Evolutionary conservation across 1,140 invertebrate genomes (phyloP), one percentile per base, ranked within the genome.

Genomic region (Pomacea maculata): DNA sequence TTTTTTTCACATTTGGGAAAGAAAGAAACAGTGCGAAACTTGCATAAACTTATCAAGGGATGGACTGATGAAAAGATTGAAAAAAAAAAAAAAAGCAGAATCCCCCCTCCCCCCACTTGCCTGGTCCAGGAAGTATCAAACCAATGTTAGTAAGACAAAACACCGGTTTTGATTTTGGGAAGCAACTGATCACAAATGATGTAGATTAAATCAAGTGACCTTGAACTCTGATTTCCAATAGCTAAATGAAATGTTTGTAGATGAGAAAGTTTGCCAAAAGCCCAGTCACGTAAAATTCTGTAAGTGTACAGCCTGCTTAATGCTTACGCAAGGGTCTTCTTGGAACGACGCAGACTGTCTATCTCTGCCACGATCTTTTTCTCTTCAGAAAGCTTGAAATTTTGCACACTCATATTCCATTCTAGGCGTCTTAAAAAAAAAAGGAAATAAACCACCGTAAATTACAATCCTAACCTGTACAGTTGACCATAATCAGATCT

Each of bases 281-380:
- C 68, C 63, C n/a, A 14, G 57, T 61, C 4, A 61, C n/a, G 68
- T 14, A 63, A n/a, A 80, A 12, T 21, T 34, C 57, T 61, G 57
- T 6, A 61, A 61, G 74, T n/a, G 34, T 17, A 80, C 34, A 61
- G 15, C 15, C 57, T 9, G 8, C 9, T 9, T 61, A 11, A 82
- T 25, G 85, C 86, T 78, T 87, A 91, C 90, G 73, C 84, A 19
- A 91, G 78, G 57, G 80, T 83, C 85, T 88, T 91, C 80, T 91
- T 91, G 45, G 91, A 91, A 68, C 90, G 85, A 67, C 88, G 88
- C 61, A 91, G 80, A 54, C 87, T 86, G 82, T 91, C 89, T 63
- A 91, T 89, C 84, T 91, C 91, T 57, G 86, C 85, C 25, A 91
- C 89, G 78, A 91, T 90, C 80, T 89, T 91, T 77, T 87, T 88